Base-by-base conservation (phyloP, 2,113 vertebrate genomes). In the Ailuropoda melanoleuca region DNA sequence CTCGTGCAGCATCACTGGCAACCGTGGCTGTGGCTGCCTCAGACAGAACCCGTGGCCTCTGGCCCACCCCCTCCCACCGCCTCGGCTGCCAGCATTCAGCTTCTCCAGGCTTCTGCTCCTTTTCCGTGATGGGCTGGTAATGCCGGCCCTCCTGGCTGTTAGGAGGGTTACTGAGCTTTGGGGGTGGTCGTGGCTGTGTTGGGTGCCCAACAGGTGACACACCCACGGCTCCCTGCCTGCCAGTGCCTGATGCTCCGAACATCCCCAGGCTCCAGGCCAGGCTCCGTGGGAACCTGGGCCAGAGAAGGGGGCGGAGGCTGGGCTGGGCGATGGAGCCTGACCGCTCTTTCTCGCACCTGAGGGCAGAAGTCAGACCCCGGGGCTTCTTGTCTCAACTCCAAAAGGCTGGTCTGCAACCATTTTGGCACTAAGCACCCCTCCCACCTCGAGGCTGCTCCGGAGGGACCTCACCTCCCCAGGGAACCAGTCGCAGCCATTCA, bases 1-100 rank as follows among this genome's bases (percentile, higher is more conserved):
- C 18, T 43, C 13, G 10, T 8, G 14, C 5, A 7, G 70, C 39
- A 1, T 6, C 9, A 1, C 68, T 0, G 0, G 0, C n/a, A 14
- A 8, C 50, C 26, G 17, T 15, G 86, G 26, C 50, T 8, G 17
- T 43, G 37, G 37, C 70, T 43, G 70, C 23, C 37, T 13, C 37
- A 39, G 9, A 39, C 21, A 43, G 70, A 43, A 72, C 21, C 68
- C 19, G 2, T 10, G n/a, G 68, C 19, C 39, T 46, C 39, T 24
- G 21, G 8, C n/a, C 11, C 23, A 23, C 70, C 75, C 9, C 46
- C 75, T 34, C 14, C 31, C 56, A 29, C 39, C 14, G 1, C 6
- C 31, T 48, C 70, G 56, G 39, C 70, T 6, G 3, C 10, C 1
- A 43, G 14, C 39, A 19, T 18, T 60, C 70, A 7, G 68, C 53